Evolutionary conservation across 23 tunicate species (phyloP).

Genomic region (Halocynthia roretzi): DNA sequence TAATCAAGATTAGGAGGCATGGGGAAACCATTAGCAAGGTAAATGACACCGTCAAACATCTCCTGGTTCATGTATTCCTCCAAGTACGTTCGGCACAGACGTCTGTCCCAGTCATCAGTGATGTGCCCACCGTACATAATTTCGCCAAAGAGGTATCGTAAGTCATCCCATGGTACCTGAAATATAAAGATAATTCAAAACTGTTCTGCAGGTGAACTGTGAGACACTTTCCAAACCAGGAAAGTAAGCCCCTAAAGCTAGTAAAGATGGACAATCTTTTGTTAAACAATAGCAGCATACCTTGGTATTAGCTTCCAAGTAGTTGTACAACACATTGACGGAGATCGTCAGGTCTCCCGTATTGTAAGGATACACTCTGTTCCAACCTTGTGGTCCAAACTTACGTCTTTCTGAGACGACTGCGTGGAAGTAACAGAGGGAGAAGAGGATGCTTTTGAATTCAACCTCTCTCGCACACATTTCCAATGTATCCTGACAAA

Average conservation of each 20-base stretch:
- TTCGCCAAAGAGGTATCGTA: constrained; percentile 95
- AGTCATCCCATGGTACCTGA: constrained; percentile 97
- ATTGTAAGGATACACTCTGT: constrained; percentile 95
- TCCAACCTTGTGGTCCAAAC: constrained; percentile 99
- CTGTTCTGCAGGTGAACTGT: neutral
- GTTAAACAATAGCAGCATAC: constrained; percentile 22
- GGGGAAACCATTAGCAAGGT: constrained; percentile 93
- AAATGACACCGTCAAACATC: constrained; percentile 80
- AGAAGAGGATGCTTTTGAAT: constrained; percentile 80
- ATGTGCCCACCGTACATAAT: constrained; percentile 99
- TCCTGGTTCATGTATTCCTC: constrained; percentile 95
- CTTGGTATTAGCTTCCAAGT: constrained; percentile 86
- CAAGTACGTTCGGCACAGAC: constrained; percentile 87
- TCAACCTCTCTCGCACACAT: constrained; percentile 97
- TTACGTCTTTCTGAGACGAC: constrained; percentile 90
- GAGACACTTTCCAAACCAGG: no score
- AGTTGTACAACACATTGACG: constrained; percentile 92
- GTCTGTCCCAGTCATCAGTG: constrained; percentile 98
- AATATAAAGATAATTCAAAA: neutral
- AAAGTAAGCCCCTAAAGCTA: neutral
- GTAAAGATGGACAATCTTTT: neutral
- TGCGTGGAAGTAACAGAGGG: constrained; percentile 97
- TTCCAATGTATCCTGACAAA: constrained; percentile 74
- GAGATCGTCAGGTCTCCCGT: constrained; percentile 98
- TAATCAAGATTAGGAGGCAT: constrained; percentile 83